Conservation (phyloP, 1,140 invertebrate species). For the Tetranychus cinnabarinus region DNA sequence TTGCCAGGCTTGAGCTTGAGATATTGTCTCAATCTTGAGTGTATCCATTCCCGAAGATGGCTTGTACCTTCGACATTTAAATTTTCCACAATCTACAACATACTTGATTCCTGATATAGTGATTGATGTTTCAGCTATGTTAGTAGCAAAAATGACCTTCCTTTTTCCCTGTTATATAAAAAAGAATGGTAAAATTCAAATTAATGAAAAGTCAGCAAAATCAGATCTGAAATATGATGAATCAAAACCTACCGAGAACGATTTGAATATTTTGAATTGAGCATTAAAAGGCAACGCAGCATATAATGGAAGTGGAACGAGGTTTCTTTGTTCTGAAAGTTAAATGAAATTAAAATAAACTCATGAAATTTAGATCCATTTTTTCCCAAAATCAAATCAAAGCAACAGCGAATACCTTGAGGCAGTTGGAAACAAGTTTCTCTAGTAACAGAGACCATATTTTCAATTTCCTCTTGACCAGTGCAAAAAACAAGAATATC, state of each 20-base stretch:
- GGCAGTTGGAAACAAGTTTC: slow-evolving; percentile 27
- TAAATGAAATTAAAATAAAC: neutral
- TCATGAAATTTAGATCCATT: neutral
- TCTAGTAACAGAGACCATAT: slow-evolving; percentile 45
- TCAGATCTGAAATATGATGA: neutral
- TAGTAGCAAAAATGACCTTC: slow-evolving; percentile 87
- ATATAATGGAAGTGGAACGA: slow-evolving; percentile 50
- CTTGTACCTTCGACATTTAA: slow-evolving; percentile 54
- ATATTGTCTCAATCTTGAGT: slow-evolving; percentile 53
- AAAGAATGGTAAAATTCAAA: neutral
- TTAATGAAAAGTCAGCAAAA: too few relatives aligned
- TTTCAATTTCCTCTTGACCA: slow-evolving; percentile 95
- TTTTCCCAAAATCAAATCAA: neutral
- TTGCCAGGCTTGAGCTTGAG: slow-evolving; percentile 78
- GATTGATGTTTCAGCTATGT: slow-evolving; percentile 89
- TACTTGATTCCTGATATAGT: slow-evolving; percentile 80
- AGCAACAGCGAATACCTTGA: neutral
- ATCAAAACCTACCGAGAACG: slow-evolving; percentile 20
- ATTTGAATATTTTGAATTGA: slow-evolving; percentile 51
- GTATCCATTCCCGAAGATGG: slow-evolving; percentile 56
- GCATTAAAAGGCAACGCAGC: slow-evolving; percentile 47
- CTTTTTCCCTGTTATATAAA: slow-evolving; percentile 20
- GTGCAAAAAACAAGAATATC: slow-evolving; percentile 94
- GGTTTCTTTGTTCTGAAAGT: neutral
- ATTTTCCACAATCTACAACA: slow-evolving; percentile 82